Conservation (phyloP, 2,797 vertebrate species). For the Mergus octosetaceus region DNA sequence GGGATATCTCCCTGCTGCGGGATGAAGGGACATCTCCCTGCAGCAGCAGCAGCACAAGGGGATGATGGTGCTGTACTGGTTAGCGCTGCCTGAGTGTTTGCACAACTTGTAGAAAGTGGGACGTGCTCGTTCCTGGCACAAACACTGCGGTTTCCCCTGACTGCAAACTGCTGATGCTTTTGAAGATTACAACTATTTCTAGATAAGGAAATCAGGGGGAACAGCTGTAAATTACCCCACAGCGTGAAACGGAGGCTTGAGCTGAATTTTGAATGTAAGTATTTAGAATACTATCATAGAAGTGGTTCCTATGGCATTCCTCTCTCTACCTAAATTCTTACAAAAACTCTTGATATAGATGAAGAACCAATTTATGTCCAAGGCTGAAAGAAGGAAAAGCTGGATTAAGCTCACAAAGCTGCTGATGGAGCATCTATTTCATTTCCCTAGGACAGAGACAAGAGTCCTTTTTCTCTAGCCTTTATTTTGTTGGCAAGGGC, state of each 20-base stretch:
- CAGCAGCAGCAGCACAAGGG: neutral
- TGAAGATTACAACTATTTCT: neutral
- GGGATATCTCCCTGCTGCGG: neutral
- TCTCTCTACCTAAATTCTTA: neutral
- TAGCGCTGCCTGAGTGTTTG: accelerated
- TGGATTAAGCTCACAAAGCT: neutral
- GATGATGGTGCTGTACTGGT: neutral
- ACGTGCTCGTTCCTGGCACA: accelerated
- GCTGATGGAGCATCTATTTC: neutral
- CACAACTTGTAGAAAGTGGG: accelerated
- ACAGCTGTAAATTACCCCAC: neutral
- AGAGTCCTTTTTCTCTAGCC: neutral
- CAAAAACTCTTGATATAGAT: neutral
- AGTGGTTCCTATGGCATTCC: neutral
- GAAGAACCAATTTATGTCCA: neutral
- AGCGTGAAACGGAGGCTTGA: neutral
- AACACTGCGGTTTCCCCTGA: accelerated
- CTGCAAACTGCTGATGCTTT: neutral
- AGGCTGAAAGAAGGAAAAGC: neutral
- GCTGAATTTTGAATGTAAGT: neutral
- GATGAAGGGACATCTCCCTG: accelerated
- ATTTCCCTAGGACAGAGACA: neutral
- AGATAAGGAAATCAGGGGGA: accelerated
- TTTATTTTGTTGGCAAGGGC: neutral
- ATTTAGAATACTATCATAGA: neutral